These are phyloP conservation scores for Centropyge bicolor DNA, from an alignment of 2,797 vertebrate species.

Conservation along the genomic window DNA sequence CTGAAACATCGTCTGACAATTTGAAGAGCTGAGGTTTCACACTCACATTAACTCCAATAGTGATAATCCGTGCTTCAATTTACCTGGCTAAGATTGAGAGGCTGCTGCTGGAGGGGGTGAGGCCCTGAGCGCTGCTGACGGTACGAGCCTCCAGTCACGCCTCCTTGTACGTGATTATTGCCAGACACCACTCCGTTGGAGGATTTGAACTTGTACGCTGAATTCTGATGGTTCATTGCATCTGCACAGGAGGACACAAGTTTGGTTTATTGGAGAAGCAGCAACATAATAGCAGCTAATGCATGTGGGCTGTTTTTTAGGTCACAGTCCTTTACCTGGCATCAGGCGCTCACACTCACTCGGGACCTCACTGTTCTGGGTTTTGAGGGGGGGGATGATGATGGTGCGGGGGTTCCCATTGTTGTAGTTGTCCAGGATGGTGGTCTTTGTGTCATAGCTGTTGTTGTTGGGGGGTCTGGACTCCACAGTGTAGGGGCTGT, in stretches of 20 bases:
- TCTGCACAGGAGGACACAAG: constrained; percentile 76
- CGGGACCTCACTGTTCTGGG: constrained; percentile 89
- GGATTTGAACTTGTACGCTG: constrained; percentile 95
- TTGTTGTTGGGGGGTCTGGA: constrained; percentile 86
- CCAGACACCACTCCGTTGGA: constrained; percentile 91
- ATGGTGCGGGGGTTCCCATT: constrained; percentile 94
- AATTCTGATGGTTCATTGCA: constrained; percentile 92
- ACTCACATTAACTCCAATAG: background rate
- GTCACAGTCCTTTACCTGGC: constrained; percentile 86
- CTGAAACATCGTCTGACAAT: background rate
- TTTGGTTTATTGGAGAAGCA: background rate
- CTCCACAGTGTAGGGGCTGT: constrained; percentile 92
- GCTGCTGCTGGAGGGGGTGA: constrained; percentile 96
- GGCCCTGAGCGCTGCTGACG: constrained; percentile 94
- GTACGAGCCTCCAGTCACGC: constrained; percentile 88
- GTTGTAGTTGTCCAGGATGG: constrained; percentile 90
- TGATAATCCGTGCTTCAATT: constrained; percentile 18
- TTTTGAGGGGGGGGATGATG: constrained; percentile 97
- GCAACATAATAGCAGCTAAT: too few relatives aligned
- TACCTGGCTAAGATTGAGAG: constrained; percentile 99
- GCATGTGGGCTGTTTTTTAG: background rate
- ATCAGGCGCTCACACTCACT: constrained; percentile 93
- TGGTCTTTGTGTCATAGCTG: constrained; percentile 91
- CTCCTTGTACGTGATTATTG: constrained; percentile 92
- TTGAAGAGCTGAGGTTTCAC: background rate